Evolutionary conservation across 2,888 invertebrate genomes (phyloP).

Genomic region (Aleiodes testaceus): DNA sequence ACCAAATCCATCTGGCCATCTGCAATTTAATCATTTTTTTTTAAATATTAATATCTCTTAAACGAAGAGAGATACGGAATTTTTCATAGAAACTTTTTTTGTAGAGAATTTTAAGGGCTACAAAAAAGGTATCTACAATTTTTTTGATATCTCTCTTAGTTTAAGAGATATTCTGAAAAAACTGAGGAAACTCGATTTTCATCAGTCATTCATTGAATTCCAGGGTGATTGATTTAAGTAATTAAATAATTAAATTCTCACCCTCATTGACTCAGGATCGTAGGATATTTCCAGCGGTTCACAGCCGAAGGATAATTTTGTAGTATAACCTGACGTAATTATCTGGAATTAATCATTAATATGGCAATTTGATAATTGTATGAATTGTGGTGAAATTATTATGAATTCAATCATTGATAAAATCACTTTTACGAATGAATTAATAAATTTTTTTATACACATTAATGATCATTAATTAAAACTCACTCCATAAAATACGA

Average conservation of each 20-base stretch:
- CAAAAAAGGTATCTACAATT: neutral
- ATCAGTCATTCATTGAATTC: neutral
- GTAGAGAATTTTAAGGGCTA: neutral
- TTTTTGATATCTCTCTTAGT: no score
- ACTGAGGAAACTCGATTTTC: neutral
- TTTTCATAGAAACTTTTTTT: no score
- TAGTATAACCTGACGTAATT: constrained; percentile 79
- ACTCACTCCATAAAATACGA: constrained; percentile 82
- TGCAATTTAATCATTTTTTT: constrained; percentile 52
- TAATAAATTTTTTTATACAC: no score
- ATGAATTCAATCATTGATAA: no score
- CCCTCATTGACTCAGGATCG: constrained; percentile 78
- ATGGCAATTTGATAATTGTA: no score
- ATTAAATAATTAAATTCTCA: constrained; percentile 62
- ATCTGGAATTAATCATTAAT: constrained; percentile 72
- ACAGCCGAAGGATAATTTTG: constrained; percentile 79
- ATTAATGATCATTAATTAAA: neutral
- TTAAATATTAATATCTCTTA: no score
- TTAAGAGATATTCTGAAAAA: neutral
- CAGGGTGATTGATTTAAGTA: neutral
- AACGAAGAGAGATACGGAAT: no score
- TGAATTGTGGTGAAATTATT: no score
- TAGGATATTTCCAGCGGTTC: constrained; percentile 82
- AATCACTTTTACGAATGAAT: no score
- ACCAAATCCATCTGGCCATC: constrained; percentile 76